A percentile compares a stretch with the other conserved stretches of the same genome.
Evolutionary conservation across 2,113 vertebrate species (phyloP).

Genomic region (Artemisiospiza belli): DNA sequence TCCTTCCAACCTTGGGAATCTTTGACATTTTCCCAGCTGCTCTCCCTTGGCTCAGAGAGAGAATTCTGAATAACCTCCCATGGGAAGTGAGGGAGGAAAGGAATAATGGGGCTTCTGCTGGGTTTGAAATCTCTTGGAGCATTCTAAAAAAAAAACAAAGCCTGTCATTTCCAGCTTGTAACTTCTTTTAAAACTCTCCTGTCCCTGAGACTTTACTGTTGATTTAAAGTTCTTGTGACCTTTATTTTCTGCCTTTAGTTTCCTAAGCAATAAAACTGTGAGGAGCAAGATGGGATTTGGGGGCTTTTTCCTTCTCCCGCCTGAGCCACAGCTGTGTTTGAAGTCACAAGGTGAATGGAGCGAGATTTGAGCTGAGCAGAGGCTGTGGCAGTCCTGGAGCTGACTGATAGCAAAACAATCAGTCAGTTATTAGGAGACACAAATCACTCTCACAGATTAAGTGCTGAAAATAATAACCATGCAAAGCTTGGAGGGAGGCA

Average conservation of each 20-base stretch:
- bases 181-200: background rate
- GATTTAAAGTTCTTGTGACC: constrained; percentile 30
- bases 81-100: background rate
- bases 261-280: constrained; percentile 19
- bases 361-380: constrained; percentile 4
- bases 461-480: constrained; percentile 50
- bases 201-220: background rate
- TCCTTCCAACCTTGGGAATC: background rate
- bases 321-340: background rate
- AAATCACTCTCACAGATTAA: constrained; percentile 54
- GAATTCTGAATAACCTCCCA: constrained; percentile 31
- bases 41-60: background rate
- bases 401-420: constrained; percentile 59
- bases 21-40: background rate
- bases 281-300: constrained; percentile 42
- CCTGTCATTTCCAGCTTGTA: background rate
- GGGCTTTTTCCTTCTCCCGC: background rate
- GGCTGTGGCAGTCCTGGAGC: constrained; percentile 1
- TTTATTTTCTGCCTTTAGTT: constrained; percentile 29
- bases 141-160: background rate
- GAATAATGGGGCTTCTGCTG: background rate
- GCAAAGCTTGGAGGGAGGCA: constrained; percentile 4
- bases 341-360: constrained; percentile 25
- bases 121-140: background rate
- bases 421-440: constrained; percentile 33